Base-by-base conservation (phyloP, 2,888 invertebrate species). In the Ashinkailepas kermadecensis region DNA sequence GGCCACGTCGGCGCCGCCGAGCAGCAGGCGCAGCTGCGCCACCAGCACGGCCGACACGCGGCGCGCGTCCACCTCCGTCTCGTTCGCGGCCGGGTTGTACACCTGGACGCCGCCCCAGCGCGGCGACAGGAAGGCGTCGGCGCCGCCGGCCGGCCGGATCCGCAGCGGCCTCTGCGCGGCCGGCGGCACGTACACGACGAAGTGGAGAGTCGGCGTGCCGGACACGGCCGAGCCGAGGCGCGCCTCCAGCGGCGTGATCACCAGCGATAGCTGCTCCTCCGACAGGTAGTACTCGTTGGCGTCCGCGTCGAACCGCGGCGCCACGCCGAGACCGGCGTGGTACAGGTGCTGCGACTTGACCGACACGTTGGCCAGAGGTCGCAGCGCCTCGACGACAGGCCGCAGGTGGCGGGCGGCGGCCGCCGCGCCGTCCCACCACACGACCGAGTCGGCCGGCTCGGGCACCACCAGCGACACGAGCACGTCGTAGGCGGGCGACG, bases 71-170 rank as follows among this genome's bases (percentile, higher is more conserved):
- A 93, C 81, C 10, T 81, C 57, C 11, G 83, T 81, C 54, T 81
- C 57, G 81, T 82, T 79, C 21, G 87, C 85, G 2, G 91, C 89
- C 12, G 94, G 92, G 87, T 92, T 94, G 82, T 91, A 89, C 67
- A 97, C 90, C 81, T 93, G 90, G 83, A 97, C 92, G 0, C 95
- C 96, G 74, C 97, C 97, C 97, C 97, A 97, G 83, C 94, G 87
- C 39, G 89, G 88, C 82, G 88, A 88, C 62, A 89, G 85, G 83
- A 89, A 88, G 6, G 87, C 86, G 4, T 86, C 84, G 82, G 88
- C 84, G 11, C 84, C 84, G 79, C 82, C 58, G 86, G 90, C 90
- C 79, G 88, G 86, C 57, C 87, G 87, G 83, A 97, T 93, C 85
- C 91, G 90, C 54, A 97, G 88, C 0, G 96, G 95, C 64, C 92